Evolutionary conservation across 1,140 invertebrate species (phyloP), one percentile per base, ranked within the genome.

Genomic region (Hypsibius dujardini): DNA sequence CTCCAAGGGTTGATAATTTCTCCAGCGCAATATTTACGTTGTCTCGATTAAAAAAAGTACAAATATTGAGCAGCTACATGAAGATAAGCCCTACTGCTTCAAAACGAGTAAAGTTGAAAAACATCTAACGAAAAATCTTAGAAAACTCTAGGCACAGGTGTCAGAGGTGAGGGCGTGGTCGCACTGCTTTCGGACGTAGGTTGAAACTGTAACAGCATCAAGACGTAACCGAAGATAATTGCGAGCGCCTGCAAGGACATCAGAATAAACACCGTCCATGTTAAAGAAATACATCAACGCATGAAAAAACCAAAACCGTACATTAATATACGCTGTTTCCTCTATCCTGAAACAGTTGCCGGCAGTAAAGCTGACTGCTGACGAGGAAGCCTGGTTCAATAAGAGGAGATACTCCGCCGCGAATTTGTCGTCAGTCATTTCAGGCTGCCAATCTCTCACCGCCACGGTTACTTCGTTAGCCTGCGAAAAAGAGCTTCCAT

Each of bases 281-380:
- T 28, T 28, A 28, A 28, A 28, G 28, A 28, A 28, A 28, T 28
- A 28, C 28, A 28, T 28, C 28, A 28, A 28, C 28, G 28, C 28
- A 28, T 28, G 28, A 28, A 28, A 28, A 28, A 28, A 28, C 28
- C 28, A 28, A 28, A 28, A 28, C 7, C 50, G 50, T 56, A 56
- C 50, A n/a, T 56, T 56, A 56, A 56, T 56, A n/a, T 56, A 56
- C n/a, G 50, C 50, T 56, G 50, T 12, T 56, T 56, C 50, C n/a
- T 56, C 50, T 56, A 56, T 56, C n/a, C 50, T 7, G 50, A 56
- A 56, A n/a, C 50, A 56, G n/a, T 56, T 56, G 7, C 50, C 7
- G 50, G 50, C 50, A n/a, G 50, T 56, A 56, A 56, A 56, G n/a
- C 50, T 56, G 50, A 56, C 50, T 12, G 7, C 50, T n/a, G 50